These are phyloP conservation scores for Choristoneura rosaceana DNA, from an alignment of 2,888 invertebrate genomes.

Conservation along the genomic window DNA sequence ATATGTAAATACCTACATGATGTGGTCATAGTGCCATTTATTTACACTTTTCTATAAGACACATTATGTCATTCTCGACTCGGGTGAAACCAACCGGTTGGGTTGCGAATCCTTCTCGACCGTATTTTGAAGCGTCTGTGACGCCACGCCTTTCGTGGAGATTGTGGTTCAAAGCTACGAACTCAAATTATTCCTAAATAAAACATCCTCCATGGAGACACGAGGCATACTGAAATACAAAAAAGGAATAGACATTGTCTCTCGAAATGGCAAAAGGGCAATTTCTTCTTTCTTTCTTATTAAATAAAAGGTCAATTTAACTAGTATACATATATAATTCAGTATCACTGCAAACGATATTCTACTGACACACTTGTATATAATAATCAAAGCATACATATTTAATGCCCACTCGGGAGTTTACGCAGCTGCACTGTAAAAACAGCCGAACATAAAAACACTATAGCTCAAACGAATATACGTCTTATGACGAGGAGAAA, in stretches of 20 bases:
- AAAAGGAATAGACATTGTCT: background rate
- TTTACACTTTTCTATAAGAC: background rate
- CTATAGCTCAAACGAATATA: slow-evolving; percentile 6
- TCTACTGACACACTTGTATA: slow-evolving; percentile 17
- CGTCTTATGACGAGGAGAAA: slow-evolving; percentile 12
- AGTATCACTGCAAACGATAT: slow-evolving; percentile 9
- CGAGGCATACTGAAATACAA: background rate
- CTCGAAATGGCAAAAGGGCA: background rate
- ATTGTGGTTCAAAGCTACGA: background rate
- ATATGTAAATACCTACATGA: background rate
- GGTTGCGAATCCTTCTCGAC: background rate
- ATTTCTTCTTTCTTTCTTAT: background rate
- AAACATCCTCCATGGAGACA: background rate
- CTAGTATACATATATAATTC: slow-evolving; percentile 4
- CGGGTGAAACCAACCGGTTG: background rate
- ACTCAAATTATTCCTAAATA: background rate
- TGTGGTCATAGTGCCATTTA: background rate
- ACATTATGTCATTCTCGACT: background rate
- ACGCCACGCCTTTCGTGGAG: background rate
- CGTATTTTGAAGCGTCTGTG: background rate
- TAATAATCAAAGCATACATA: slow-evolving; percentile 29
- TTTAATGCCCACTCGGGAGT: slow-evolving; percentile 25
- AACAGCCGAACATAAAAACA: background rate
- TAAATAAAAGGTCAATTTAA: slow-evolving; percentile 7
- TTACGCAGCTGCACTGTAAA: slow-evolving; percentile 34